Evolutionary conservation across 1,140 invertebrate species (phyloP), one percentile per base, ranked within the genome.

Genomic region (Oreohelix idahoensis): DNA sequence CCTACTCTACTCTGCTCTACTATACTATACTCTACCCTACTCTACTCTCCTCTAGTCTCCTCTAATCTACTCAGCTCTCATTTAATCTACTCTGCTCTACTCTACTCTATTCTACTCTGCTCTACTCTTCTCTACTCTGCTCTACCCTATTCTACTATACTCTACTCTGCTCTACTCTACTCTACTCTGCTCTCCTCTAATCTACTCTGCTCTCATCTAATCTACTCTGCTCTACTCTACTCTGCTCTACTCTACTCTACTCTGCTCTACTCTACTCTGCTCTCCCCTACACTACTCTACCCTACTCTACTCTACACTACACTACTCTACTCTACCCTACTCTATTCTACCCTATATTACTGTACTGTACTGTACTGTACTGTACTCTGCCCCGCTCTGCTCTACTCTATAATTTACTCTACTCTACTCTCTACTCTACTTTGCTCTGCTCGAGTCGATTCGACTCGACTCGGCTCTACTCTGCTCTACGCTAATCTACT

Each of bases 41-140:
- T 49, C 45, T 49, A 49, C 45, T 49, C 45, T 49, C 8, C 45
- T 49, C 71, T 74, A 39, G 26, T 74, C 71, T 74, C 8, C 35
- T 74, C 71, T 74, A 36, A 8, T 74, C 35, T 74, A 10, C 35
- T 74, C 71, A 29, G 20, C 35, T 74, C 71, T 36, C 5, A 1
- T 74, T 38, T 29, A 35, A 11, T 77, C 75, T 39, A 35, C 39
- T 77, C 75, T 45, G 35, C 75, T 77, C 75, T 77, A 53, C 45
- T 77, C 75, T 77, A 53, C 75, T 77, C 73, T 75, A 42, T 29
- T 75, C 73, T 75, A n/a, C 73, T 75, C 75, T 77, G 75, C 42
- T 77, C 42, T 77, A 51, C 42, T 77, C 42, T 77, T 26, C 75
- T 77, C 42, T 77, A 42, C 75, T 77, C 42, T 77, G 32, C 42